Base-by-base conservation (phyloP, 1,140 invertebrate species). In the Onthophagus taurus region DNA sequence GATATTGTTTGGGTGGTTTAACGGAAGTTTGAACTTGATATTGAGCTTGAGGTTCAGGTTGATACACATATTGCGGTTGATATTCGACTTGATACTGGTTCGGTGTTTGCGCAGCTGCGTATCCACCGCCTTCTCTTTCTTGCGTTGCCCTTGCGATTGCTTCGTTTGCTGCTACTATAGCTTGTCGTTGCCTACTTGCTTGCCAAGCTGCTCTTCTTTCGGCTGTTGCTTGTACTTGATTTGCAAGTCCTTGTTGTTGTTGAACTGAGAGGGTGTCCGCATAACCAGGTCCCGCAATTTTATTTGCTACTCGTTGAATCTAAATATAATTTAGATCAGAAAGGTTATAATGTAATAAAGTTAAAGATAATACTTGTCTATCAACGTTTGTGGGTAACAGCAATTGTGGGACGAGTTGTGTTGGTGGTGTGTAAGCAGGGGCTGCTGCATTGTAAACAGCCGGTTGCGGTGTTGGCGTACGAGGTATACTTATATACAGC, bases 361-460 rank as follows among this genome's bases (percentile, higher is more conserved):
- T n/a, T n/a, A n/a, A n/a, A n/a, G n/a, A n/a, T n/a, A n/a, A n/a
- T 42, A 42, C 41, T 33, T 42, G 41, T 42, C 41, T 31, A 19
- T 42, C 41, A 11, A 42, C 41, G 17, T 31, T 33, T 5, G 29
- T 42, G 8, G 41, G 41, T 17, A 42, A 31, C 11, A 42, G 41
- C 12, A 42, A 17, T 13, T 42, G 41, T 4, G 26, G 21, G 9
- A 39, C 37, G 31, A 42, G 14, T 19, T 42, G 41, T 13, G 41
- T 33, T 4, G 41, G 41, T 19, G 41, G 41, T 5, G n/a, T 26
- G 14, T 21, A 33, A 12, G 24, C 17, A n/a, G 6, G 41, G 31
- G 13, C 18, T 42, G 18, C 26, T 20, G 41, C 26, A 11, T 24
- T 20, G 29, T 39, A 39, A n/a, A 18, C 12, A 13, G 20, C 20